Conservation (phyloP, 2,888 invertebrate genomes). For the Agapetus fuscipes region DNA sequence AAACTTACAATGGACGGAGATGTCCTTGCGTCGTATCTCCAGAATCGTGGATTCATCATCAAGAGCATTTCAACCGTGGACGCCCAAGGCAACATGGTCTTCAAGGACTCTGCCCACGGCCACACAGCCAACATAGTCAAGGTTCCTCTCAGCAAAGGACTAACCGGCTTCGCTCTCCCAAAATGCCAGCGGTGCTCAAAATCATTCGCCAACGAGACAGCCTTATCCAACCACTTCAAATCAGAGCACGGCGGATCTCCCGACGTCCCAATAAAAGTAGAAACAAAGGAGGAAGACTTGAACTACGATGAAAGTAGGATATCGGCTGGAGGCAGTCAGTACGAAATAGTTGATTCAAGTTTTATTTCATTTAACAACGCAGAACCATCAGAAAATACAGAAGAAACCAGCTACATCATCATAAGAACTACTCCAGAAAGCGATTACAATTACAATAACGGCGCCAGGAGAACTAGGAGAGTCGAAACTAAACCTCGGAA, state of each 20-base stretch:
- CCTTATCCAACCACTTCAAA: background rate
- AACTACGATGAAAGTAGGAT: background rate
- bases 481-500: conserved; percentile 18
- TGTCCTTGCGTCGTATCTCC: conserved; percentile 10
- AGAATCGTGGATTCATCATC: conserved; percentile 13
- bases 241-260: background rate
- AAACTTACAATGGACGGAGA: conserved; percentile 5
- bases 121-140: conserved; percentile 3
- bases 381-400: conserved; percentile 24
- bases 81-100: conserved; percentile 6
- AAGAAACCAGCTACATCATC: conserved; percentile 40
- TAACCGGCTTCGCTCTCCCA: conserved; percentile 5
- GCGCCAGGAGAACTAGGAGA: conserved; percentile 4
- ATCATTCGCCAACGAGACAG: conserved; percentile 7
- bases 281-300: background rate
- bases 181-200: conserved; percentile 7
- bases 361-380: background rate
- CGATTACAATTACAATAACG: background rate
- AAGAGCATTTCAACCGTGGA: conserved; percentile 14
- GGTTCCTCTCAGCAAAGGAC: conserved; percentile 6
- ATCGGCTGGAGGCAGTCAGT: conserved; percentile 17
- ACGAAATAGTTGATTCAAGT: conserved; percentile 10
- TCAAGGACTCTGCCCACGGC: background rate
- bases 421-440: conserved; percentile 28
- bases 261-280: background rate